Percentiles rank a stretch among this genome's conserved stretches.
These are phyloP conservation scores for Ceyx erithaca DNA, from an alignment of 2,797 vertebrate species.

Conservation along the genomic window DNA sequence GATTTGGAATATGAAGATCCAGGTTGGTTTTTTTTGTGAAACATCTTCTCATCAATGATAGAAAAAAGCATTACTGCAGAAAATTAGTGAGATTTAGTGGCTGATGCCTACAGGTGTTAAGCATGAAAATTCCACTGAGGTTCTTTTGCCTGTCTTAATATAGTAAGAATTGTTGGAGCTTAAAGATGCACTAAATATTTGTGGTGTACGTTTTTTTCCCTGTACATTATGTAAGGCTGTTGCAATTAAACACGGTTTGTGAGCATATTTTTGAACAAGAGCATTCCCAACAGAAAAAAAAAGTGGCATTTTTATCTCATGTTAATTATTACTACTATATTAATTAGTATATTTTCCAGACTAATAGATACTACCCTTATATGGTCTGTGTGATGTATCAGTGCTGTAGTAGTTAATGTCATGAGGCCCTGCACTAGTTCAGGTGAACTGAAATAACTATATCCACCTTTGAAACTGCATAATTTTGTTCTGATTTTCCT, in stretches of 20 bases:
- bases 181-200: background rate
- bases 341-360: background rate
- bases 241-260: background rate
- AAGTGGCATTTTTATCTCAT: background rate
- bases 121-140: background rate
- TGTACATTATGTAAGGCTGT: background rate
- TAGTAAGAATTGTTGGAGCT: background rate
- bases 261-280: background rate
- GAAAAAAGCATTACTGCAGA: background rate
- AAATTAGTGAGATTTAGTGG: background rate
- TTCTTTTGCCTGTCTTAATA: background rate
- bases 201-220: background rate
- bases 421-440: background rate
- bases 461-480: background rate
- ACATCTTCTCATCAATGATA: background rate
- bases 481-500: background rate
- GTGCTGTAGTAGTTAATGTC: background rate
- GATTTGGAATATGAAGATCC: background rate
- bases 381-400: background rate
- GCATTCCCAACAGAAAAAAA: background rate
- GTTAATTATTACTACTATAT: background rate
- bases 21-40: background rate
- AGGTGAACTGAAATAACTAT: background rate
- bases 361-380: background rate
- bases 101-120: background rate